phyloP scores from a whole-genome alignment of 2,888 invertebrate genomes.

The Cephalotes varians region DNA sequence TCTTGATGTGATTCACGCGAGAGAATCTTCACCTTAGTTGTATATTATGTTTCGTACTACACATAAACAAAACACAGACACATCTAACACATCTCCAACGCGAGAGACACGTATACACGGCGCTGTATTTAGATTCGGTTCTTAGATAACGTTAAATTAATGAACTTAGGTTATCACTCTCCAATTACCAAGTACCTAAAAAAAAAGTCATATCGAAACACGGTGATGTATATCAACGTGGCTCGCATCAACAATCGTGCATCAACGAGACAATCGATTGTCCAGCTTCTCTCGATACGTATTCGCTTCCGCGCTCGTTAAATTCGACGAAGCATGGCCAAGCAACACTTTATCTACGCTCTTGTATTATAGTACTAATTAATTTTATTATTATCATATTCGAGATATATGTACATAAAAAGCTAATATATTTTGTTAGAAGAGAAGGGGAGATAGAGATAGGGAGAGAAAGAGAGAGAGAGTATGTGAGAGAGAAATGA shows the following conservation, averaged over 20 bases:
- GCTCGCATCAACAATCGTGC: slow-evolving; percentile 20
- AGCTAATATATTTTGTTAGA: slow-evolving; percentile 82
- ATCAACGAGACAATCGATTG: slow-evolving; percentile 6
- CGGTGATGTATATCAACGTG: slow-evolving; percentile 50
- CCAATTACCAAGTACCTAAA: slow-evolving; percentile 79
- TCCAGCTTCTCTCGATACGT: slow-evolving; percentile 37
- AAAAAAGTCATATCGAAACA: slow-evolving; percentile 66
- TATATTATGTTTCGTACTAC: slow-evolving; percentile 35
- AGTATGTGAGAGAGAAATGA: slow-evolving; percentile 14
- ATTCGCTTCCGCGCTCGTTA: slow-evolving; percentile 26
- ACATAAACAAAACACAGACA: slow-evolving; percentile 23
- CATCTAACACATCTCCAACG: background rate
- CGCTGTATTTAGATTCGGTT: slow-evolving; percentile 79
- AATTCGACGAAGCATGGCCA: slow-evolving; percentile 7
- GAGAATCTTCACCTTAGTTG: slow-evolving; percentile 34
- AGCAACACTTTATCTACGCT: slow-evolving; percentile 52
- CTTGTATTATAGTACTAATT: slow-evolving; percentile 81
- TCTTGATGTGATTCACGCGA: slow-evolving; percentile 49
- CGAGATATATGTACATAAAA: slow-evolving; percentile 79
- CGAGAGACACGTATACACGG: slow-evolving; percentile 55
- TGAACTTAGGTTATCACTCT: slow-evolving; percentile 76
- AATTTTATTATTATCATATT: slow-evolving; percentile 80
- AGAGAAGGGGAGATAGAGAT: slow-evolving; percentile 46
- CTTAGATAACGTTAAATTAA: slow-evolving; percentile 75
- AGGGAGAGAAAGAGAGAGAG: slow-evolving; percentile 23